Percentiles rank a stretch among this genome's conserved stretches.
phyloP scores from a whole-genome alignment of 2,888 invertebrate species.

The Lycophotia porphyrea region DNA sequence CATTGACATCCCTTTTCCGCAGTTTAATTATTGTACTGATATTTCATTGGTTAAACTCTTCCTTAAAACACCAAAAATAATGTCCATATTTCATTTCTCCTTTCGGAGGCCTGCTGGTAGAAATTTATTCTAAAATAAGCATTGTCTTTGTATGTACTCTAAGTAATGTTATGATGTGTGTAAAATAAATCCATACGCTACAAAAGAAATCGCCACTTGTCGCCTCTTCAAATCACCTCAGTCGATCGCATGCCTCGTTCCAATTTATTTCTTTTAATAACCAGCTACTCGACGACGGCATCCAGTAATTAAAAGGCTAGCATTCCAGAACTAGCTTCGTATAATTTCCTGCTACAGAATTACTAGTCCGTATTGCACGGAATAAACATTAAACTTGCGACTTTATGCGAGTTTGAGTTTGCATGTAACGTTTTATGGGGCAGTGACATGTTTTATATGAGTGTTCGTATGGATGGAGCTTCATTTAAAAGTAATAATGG shows the following conservation, averaged over 20 bases:
- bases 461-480: constrained; percentile 8
- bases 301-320: constrained; percentile 56
- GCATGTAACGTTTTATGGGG: constrained; percentile 37
- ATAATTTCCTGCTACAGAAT: constrained; percentile 61
- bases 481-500: constrained; percentile 32
- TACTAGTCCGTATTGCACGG: constrained; percentile 35
- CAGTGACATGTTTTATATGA: constrained; percentile 34
- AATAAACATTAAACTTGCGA: constrained; percentile 31
- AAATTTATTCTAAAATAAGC: too few relatives aligned
- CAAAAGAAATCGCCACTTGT: not conserved
- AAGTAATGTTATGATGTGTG: too few relatives aligned
- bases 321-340: constrained; percentile 33
- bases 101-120: too few relatives aligned
- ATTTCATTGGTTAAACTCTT: not conserved
- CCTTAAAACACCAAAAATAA: not conserved
- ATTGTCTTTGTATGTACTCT: too few relatives aligned
- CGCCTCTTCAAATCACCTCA: not conserved
- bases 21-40: not conserved
- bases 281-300: constrained; percentile 30
- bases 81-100: too few relatives aligned
- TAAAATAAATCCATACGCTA: too few relatives aligned
- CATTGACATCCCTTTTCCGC: not conserved
- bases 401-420: constrained; percentile 42
- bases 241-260: constrained; percentile 25
- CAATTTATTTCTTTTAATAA: constrained; percentile 54